phyloP scores from a whole-genome alignment of 2,888 invertebrate species.

The Drosophila meridiana region DNA sequence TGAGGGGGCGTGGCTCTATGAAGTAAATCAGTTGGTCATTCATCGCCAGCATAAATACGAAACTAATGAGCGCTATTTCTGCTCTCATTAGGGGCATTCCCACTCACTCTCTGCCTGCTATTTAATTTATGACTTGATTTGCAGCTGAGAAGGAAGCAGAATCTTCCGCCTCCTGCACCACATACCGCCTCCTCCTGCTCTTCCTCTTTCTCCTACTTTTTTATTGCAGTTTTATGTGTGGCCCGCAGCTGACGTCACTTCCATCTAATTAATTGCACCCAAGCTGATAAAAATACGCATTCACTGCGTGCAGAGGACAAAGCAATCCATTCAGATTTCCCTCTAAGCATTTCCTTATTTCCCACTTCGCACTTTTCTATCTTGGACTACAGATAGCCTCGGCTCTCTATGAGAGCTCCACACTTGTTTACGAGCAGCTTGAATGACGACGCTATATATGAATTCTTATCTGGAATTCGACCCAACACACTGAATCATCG shows the following conservation, averaged over 20 bases:
- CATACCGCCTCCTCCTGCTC: background rate
- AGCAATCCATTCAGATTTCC: conserved; percentile 35
- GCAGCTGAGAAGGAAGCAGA: conserved; percentile 18
- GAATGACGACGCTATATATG: conserved; percentile 4
- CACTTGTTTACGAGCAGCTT: conserved; percentile 14
- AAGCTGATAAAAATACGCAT: conserved; percentile 45
- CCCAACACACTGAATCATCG: conserved; percentile 23
- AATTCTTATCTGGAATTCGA: conserved; percentile 31
- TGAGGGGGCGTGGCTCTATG: conserved; percentile 1
- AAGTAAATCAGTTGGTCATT: conserved; percentile 42
- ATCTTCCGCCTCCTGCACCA: background rate
- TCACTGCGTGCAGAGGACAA: conserved; percentile 4
- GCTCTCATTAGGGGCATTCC: conserved; percentile 48
- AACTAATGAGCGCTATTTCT: conserved; percentile 58
- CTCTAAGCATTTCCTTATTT: conserved; percentile 3
- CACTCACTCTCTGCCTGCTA: conserved; percentile 13
- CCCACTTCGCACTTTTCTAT: background rate
- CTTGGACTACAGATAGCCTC: background rate
- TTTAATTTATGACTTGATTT: conserved; percentile 65
- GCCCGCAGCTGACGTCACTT: conserved; percentile 46
- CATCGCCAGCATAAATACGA: conserved; percentile 55
- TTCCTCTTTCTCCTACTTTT: background rate
- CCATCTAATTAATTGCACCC: conserved; percentile 46
- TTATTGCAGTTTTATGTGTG: conserved; percentile 3
- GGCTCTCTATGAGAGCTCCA: conserved; percentile 1